Evolutionary conservation across 1,140 invertebrate genomes (phyloP), one percentile per base, ranked within the genome.

Genomic region (Listronotus bonariensis): DNA sequence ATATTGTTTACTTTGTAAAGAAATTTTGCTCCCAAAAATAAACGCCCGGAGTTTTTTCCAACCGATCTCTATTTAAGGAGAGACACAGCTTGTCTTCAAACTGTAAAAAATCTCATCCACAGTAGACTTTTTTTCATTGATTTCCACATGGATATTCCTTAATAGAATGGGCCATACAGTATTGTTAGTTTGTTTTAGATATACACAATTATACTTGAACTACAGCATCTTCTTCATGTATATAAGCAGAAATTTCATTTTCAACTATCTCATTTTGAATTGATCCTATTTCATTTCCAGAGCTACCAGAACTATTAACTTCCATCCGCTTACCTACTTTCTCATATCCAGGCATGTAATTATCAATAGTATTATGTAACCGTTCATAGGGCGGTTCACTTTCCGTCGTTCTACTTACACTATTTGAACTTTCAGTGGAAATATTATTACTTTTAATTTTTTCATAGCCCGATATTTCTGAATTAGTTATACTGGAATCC

Each of bases 381-480:
- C 78, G 80, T 68, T 84, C 83, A 59, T 85, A 84, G 1, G 82
- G 83, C 32, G 82, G 82, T 41, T 83, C 83, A 36, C 51, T 60
- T 10, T 65, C 62, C n/a, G 64, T 64, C 5, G 60, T 68, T 34
- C 68, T 72, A n/a, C 68, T 65, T 0, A 48, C 52, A 66, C 67
- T 71, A 51, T 63, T 72, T 8, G 74, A 70, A 63, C 74, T 76
- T 11, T 77, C 75, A 17, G 68, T 70, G 11, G 71, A 69, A 32
- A 65, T 67, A 38, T 64, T 70, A 38, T 64, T 70, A 53, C 68
- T 56, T 18, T 69, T 78, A 17, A 83, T 79, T 71, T 76, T 82
- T 65, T 84, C 82, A 62, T 83, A 83, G 0, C 80, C 83, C 67
- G 80, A 80, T 38, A 60, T n/a, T 32, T 67, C 46, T 1, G 73